Evolutionary conservation across 2,113 vertebrate species (phyloP).

Genomic region (Planiliza haematocheilus): DNA sequence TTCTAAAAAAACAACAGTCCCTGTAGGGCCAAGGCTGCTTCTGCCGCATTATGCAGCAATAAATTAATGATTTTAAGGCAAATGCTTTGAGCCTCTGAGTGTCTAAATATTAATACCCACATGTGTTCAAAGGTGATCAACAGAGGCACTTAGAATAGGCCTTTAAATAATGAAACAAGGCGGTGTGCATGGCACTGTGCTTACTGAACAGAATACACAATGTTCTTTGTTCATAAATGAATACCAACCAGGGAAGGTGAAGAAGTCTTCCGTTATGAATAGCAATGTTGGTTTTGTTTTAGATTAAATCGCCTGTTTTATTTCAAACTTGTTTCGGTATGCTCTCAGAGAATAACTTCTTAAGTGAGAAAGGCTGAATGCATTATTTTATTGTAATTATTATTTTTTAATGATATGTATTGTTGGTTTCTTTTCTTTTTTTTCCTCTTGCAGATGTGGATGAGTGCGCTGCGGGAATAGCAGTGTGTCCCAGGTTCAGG

Average conservation of each 20-base stretch:
- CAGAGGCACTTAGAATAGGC: conserved; percentile 48
- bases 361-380: conserved; percentile 3
- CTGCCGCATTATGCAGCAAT: conserved; percentile 39
- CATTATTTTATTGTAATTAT: conserved; percentile 1
- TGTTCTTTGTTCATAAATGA: conserved; percentile 64
- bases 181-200: conserved; percentile 40
- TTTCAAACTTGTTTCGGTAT: background rate
- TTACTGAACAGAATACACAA: conserved; percentile 50
- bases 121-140: conserved; percentile 60
- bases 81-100: conserved; percentile 24
- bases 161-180: conserved; percentile 66
- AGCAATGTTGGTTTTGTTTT: conserved; percentile 46
- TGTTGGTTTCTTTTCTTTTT: too few species aligned
- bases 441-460: conserved; percentile 88
- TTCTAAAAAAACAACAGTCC: conserved; percentile 27
- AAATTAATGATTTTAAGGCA: conserved; percentile 53
- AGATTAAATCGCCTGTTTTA: conserved; percentile 3
- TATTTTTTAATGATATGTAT: background rate
- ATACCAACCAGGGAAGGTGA: conserved; percentile 44
- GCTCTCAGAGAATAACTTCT: background rate
- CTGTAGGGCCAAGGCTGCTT: background rate
- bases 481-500: conserved; percentile 90
- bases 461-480: conserved; percentile 90
- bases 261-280: conserved; percentile 25
- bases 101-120: conserved; percentile 66